Base-by-base conservation (phyloP, 1,140 invertebrate genomes). In the Ostrea edulis region DNA sequence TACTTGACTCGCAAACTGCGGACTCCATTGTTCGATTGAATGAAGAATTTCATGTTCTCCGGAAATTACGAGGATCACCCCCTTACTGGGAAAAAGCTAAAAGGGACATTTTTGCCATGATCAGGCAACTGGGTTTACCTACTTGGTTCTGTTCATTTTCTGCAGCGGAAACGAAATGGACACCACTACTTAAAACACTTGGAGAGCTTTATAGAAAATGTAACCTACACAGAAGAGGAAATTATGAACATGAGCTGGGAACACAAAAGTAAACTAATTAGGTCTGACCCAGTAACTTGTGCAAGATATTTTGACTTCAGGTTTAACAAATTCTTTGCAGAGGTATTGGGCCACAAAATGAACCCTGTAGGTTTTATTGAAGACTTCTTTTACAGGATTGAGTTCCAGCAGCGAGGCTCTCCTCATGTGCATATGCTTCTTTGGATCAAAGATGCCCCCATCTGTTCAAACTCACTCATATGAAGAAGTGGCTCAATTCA, bases 61-160 rank as follows among this genome's bases (percentile, higher is more conserved):
- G 55, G 85, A 86, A 84, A 0, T 44, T 92, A 44, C 44, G 91
- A 71, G 84, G 85, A 53, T 92, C 89, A 35, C 91, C 91, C 11
- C 65, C 90, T 4, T 91, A 89, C 83, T 91, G 82, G 85, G 62
- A 91, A 62, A 84, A 82, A 53, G 83, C 35, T 5, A 84, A 90
- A 54, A 86, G 88, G 54, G 89, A 89, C 44, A 20, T 91, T 35
- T 90, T 91, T 89, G 88, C 89, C 4, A 90, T 90, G n/a, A n/a
- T n/a, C n/a, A n/a, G n/a, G n/a, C n/a, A n/a, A n/a, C n/a, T n/a
- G n/a, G n/a, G n/a, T n/a, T n/a, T n/a, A n/a, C n/a, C n/a, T n/a
- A n/a, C n/a, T n/a, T n/a, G n/a, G n/a, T n/a, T n/a, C n/a, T n/a
- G n/a, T n/a, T n/a, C n/a, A n/a, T n/a, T n/a, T n/a, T n/a, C n/a